Conservation (phyloP, 1,140 invertebrate genomes). For the Bombus fervidus region DNA sequence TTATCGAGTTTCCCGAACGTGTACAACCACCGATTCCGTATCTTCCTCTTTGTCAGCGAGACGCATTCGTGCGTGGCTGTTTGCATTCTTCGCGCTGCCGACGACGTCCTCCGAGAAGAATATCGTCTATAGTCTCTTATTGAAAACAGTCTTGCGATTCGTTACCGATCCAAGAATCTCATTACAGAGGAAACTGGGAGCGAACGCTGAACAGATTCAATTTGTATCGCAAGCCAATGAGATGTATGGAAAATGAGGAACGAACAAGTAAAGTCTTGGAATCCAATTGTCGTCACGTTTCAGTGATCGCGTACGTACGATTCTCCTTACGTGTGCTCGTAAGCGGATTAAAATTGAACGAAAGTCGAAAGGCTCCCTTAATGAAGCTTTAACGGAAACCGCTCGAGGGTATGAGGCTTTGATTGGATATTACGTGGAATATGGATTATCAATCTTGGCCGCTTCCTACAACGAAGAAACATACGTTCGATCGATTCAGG, state of each 20-base stretch:
- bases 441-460: no score
- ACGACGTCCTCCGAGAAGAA: background rate
- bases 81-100: background rate
- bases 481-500: background rate
- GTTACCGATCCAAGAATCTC: slow-evolving; percentile 33
- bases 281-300: slow-evolving; percentile 20
- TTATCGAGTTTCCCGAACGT: background rate
- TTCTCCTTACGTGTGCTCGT: background rate
- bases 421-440: background rate
- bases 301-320: no score
- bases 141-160: background rate
- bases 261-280: slow-evolving; percentile 17
- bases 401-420: background rate
- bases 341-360: background rate
- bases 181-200: slow-evolving; percentile 28
- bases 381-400: background rate
- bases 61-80: background rate
- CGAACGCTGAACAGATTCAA: slow-evolving; percentile 37
- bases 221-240: slow-evolving; percentile 33
- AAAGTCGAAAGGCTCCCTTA: background rate
- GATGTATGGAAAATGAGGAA: background rate
- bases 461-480: background rate
- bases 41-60: background rate
- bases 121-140: background rate
- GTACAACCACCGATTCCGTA: background rate